Evolutionary conservation across 2,888 invertebrate species (phyloP).

Genomic region (Rhamphomyia laevipes): DNA sequence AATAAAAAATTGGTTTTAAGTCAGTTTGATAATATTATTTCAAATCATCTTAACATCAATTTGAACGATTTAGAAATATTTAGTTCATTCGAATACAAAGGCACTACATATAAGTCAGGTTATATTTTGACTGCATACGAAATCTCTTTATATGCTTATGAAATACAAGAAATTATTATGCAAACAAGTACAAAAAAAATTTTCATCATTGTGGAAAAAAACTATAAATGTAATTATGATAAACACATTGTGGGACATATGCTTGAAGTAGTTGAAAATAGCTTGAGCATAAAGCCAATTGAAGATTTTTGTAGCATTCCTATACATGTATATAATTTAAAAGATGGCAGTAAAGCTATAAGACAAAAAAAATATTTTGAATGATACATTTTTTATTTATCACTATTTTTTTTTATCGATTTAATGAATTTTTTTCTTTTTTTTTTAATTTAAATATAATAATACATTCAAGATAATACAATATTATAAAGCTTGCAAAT

Average conservation of each 20-base stretch:
- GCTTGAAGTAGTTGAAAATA: not conserved
- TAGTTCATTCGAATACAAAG: not conserved
- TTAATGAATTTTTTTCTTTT: not conserved
- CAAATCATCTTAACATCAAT: not conserved
- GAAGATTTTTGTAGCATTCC: not conserved
- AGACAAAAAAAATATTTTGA: not conserved
- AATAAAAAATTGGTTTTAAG: not conserved
- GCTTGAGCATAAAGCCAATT: not conserved
- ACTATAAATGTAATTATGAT: not conserved
- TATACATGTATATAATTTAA: not conserved
- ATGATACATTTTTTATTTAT: not conserved
- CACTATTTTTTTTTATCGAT: not conserved
- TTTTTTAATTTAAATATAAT: not conserved
- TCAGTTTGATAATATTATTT: not conserved
- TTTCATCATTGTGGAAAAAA: not conserved
- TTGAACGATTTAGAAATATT: not conserved
- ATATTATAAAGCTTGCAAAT: not conserved
- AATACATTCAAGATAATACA: not conserved
- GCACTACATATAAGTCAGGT: not conserved
- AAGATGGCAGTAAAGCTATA: not conserved
- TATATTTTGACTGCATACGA: not conserved
- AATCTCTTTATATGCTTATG: not conserved
- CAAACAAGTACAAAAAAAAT: not conserved
- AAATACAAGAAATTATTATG: not conserved
- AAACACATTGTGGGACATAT: not conserved